Evolutionary conservation across 2,797 vertebrate genomes (phyloP).

Genomic region (Acropternis orthonyx): DNA sequence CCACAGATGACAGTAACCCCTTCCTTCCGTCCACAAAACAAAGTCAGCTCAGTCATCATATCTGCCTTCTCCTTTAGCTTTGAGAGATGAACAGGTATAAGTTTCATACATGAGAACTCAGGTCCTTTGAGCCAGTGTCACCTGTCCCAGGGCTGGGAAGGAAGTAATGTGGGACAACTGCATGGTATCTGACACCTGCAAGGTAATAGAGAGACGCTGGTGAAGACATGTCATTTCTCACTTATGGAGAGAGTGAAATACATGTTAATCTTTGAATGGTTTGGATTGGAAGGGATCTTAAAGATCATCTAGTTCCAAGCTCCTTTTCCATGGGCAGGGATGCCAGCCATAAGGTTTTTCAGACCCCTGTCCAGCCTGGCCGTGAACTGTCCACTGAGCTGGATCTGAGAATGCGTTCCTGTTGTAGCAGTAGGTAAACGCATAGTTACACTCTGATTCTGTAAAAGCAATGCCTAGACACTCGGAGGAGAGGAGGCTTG

Average conservation of each 20-base stretch:
- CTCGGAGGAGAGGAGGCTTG: neutral
- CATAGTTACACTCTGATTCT: neutral
- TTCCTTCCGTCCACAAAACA: neutral
- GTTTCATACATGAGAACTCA: neutral
- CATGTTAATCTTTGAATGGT: neutral
- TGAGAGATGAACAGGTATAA: neutral
- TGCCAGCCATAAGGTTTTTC: neutral
- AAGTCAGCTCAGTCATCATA: neutral
- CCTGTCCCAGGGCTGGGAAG: neutral
- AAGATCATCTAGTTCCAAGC: neutral
- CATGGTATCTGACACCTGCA: accelerated
- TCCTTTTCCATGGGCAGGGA: neutral
- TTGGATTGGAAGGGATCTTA: neutral
- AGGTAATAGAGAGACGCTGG: accelerated
- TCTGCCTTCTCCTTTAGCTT: neutral
- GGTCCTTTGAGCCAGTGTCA: accelerated
- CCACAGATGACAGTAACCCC: neutral
- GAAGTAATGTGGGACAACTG: accelerated
- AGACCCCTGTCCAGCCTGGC: neutral
- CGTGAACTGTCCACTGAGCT: neutral
- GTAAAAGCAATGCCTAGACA: neutral
- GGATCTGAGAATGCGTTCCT: neutral
- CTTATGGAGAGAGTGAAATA: too few species aligned
- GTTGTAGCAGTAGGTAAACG: neutral
- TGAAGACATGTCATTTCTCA: accelerated